These are phyloP conservation scores for Nannospalax galili DNA, from an alignment of 2,113 vertebrate genomes.

Conservation along the genomic window DNA sequence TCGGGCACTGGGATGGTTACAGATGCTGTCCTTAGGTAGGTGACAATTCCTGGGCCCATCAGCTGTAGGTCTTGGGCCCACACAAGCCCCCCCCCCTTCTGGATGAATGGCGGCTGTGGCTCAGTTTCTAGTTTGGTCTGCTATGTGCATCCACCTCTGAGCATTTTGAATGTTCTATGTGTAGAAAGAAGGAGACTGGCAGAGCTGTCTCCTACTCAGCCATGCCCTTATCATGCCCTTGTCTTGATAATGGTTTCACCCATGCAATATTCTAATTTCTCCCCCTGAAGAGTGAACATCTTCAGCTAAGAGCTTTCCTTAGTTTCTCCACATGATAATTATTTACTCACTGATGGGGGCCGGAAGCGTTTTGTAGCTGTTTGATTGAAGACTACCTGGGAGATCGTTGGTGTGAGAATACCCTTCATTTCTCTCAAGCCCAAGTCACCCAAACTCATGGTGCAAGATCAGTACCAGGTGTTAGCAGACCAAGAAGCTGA, in stretches of 20 bases:
- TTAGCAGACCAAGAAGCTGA: neutral
- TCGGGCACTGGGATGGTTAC: neutral
- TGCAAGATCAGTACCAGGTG: neutral
- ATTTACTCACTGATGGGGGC: neutral
- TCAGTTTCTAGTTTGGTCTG: neutral
- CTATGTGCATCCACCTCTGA: too few relatives aligned
- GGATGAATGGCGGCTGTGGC: neutral
- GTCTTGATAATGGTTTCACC: neutral
- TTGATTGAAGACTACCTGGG: neutral
- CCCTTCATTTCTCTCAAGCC: neutral
- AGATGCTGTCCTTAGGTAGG: neutral
- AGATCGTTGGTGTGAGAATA: neutral
- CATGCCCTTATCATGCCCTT: neutral
- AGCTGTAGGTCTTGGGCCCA: neutral
- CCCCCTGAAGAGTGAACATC: neutral
- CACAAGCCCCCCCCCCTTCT: neutral
- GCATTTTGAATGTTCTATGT: neutral
- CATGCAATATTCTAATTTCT: neutral
- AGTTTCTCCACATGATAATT: neutral
- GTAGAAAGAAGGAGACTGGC: neutral
- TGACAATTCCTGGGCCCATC: neutral
- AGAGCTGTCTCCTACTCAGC: neutral
- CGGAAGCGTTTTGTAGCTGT: neutral
- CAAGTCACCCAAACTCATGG: neutral
- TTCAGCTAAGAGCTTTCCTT: neutral